These are phyloP conservation scores for Synanthedon tipuliformis DNA, from an alignment of 2,888 invertebrate species.

Conservation along the genomic window DNA sequence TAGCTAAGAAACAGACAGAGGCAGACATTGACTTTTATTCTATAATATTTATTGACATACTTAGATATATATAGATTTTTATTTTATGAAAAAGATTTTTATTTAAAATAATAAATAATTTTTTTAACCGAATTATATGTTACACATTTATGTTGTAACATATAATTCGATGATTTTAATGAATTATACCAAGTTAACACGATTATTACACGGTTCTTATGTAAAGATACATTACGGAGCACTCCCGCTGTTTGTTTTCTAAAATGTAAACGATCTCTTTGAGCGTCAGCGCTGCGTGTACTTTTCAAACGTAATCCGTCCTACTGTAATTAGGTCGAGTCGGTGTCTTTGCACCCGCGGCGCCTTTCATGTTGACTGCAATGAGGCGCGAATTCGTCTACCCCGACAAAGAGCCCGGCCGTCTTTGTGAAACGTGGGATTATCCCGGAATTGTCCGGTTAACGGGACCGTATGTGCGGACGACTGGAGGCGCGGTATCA, in stretches of 20 bases:
- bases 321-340: slow-evolving; percentile 41
- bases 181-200: not conserved
- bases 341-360: slow-evolving; percentile 43
- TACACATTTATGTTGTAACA: too few relatives aligned
- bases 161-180: too few relatives aligned
- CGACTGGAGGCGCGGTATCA: slow-evolving; percentile 54
- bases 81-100: too few relatives aligned
- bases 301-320: slow-evolving; percentile 52
- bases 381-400: slow-evolving; percentile 61
- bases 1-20: too few relatives aligned
- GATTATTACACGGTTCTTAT: too few relatives aligned
- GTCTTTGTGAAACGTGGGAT: slow-evolving; percentile 45
- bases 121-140: too few relatives aligned
- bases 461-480: slow-evolving; percentile 43
- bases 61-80: too few relatives aligned
- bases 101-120: too few relatives aligned
- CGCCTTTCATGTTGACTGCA: slow-evolving; percentile 47
- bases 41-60: too few relatives aligned
- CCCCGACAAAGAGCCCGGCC: slow-evolving; percentile 34
- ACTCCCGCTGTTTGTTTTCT: slow-evolving; percentile 59
- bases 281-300: slow-evolving; percentile 37
- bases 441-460: slow-evolving; percentile 52
- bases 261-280: slow-evolving; percentile 34
- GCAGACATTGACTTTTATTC: too few relatives aligned
- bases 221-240: slow-evolving; percentile 6